A percentile compares a stretch with the other conserved stretches of the same genome.
These are phyloP conservation scores for Valencia hispanica DNA, from an alignment of 2,797 vertebrate genomes.

Conservation along the genomic window DNA sequence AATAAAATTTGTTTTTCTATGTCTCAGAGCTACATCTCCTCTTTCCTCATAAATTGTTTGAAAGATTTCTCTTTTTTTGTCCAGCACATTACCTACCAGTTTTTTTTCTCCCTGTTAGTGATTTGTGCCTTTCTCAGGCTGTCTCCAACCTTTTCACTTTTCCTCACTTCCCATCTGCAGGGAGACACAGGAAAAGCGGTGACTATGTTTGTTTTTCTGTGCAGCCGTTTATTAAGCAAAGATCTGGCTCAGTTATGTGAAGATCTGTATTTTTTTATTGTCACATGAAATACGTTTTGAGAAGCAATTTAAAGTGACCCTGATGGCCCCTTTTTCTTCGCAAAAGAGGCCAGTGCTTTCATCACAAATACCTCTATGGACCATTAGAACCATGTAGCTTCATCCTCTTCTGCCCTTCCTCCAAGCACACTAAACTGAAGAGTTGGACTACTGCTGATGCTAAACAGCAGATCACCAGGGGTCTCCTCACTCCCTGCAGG, in stretches of 20 bases:
- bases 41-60: conserved; percentile 2
- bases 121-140: conserved; percentile 41
- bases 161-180: conserved; percentile 41
- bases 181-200: conserved; percentile 65
- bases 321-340: conserved; percentile 29
- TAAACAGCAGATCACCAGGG: conserved; percentile 71
- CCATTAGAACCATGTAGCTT: conserved; percentile 35
- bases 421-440: conserved; percentile 56
- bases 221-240: conserved; percentile 26
- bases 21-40: conserved; percentile 19
- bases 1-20: conserved; percentile 32
- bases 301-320: conserved; percentile 38
- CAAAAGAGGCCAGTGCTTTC: conserved; percentile 25
- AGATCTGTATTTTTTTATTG: conserved; percentile 33
- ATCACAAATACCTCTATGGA: conserved; percentile 27
- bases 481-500: conserved; percentile 71
- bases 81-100: conserved; percentile 32
- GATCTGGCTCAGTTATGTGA: conserved; percentile 26
- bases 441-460: conserved; percentile 68
- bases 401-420: conserved; percentile 61
- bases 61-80: conserved; percentile 32
- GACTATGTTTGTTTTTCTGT: conserved; percentile 64
- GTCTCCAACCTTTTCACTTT: conserved; percentile 35
- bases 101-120: conserved; percentile 54
- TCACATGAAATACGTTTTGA: conserved; percentile 46